Conservation (phyloP, 2,113 vertebrate genomes). For the Poeciliopsis turrubarensis region DNA sequence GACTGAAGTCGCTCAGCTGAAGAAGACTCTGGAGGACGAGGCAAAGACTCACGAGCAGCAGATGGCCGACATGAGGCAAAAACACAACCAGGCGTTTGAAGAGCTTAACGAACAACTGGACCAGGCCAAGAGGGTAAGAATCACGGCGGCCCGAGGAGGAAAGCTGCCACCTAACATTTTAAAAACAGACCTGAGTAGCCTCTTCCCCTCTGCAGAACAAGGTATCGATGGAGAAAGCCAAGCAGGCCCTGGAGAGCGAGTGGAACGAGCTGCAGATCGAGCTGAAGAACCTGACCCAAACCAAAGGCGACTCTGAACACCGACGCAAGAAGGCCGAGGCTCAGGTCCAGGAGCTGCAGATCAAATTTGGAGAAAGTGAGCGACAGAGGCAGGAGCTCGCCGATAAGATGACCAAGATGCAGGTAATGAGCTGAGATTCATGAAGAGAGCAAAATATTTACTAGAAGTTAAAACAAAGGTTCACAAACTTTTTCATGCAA, state of each 20-base stretch:
- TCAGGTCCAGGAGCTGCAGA: constrained; percentile 92
- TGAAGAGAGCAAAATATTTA: background rate
- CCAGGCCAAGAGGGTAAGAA: constrained; percentile 89
- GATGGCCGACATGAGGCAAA: constrained; percentile 92
- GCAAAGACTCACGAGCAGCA: constrained; percentile 89
- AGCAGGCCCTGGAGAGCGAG: constrained; percentile 92
- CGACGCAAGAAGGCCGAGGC: constrained; percentile 92
- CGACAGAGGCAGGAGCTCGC: constrained; percentile 83
- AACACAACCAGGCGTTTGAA: constrained; percentile 92
- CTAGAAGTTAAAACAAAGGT: too few relatives aligned
- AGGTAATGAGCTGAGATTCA: constrained; percentile 78
- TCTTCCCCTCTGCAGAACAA: constrained; percentile 82
- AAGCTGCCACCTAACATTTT: background rate
- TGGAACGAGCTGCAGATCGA: constrained; percentile 90
- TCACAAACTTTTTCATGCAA: too few relatives aligned
- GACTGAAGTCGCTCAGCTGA: constrained; percentile 90
- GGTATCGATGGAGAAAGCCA: constrained; percentile 91
- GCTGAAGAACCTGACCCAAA: constrained; percentile 86
- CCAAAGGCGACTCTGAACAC: constrained; percentile 90
- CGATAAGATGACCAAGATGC: constrained; percentile 87
- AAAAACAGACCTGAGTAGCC: background rate
- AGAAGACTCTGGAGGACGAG: constrained; percentile 92
- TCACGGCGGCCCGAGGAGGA: background rate
- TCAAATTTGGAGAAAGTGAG: constrained; percentile 88
- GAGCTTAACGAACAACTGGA: constrained; percentile 96